Base-by-base conservation (phyloP, 2,888 invertebrate species). In the Nemurella pictetii region DNA sequence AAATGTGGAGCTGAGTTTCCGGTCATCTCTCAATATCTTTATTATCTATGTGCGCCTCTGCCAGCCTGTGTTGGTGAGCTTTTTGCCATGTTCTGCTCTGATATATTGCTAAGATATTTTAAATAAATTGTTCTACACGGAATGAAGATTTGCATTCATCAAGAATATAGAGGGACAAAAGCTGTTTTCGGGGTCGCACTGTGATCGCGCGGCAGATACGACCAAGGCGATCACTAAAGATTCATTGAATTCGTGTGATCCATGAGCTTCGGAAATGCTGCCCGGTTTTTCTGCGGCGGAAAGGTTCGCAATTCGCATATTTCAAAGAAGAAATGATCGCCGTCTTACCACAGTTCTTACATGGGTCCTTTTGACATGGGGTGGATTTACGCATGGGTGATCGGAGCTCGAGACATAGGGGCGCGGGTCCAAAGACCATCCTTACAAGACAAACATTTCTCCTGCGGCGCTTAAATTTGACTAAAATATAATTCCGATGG, bases 1-100 rank as follows among this genome's bases (percentile, higher is more conserved):
- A 78, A 35, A 30, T 80, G 30, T 80, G 36, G 26, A 7, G 35
- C 35, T 80, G 36, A 26, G 80, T 80, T 80, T 80, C 80, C 80
- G 80, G 80, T 32, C 80, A 80, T 80, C 80, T 80, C 26, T 80
- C 80, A 35, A 80, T 80, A 80, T 80, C 80, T 80, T 35, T 32
- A 80, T 80, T 80, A 80, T 80, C 80, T 80, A 55, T 55, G 55
- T 55, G 55, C 55, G n/a, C 55, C 20, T 55, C 20, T 55, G 55
- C 55, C 20, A 32, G 32, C 20, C 2, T 55, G 55, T 55, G 55
- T 55, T 12, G 55, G 20, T 55, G n/a, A n/a, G 55, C 55, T 30
- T 80, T 80, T 20, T 80, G 80, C 80, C 75, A 28, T 75, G 27
- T 75, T 75, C 27, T 75, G 27, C 28, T 75, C 75, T 75, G 75